Evolutionary conservation across 2,888 invertebrate genomes (phyloP), one percentile per base, ranked within the genome.

Genomic region (Hyalella azteca): DNA sequence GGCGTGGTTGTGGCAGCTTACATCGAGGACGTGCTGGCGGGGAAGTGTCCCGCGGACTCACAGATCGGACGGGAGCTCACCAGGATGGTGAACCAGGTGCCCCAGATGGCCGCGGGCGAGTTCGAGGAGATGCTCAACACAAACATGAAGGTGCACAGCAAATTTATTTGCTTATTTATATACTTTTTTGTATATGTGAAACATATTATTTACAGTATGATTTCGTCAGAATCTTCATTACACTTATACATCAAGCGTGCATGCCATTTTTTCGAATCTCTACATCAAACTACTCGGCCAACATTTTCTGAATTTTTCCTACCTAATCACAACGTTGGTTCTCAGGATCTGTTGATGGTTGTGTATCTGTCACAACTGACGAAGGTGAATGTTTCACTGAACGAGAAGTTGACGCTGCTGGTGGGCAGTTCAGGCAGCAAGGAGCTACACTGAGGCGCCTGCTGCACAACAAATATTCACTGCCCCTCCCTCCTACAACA

Each of bases 81-180:
- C 86, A 94, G 96, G 89, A 92, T 98, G 88, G 94, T 97, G 54
- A 93, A 95, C 89, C 93, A 94, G 22, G 95, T 97, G 84, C 97
- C 97, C 73, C 94, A 94, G 87, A 95, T 98, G 91, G 92, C 92
- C 36, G 91, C 92, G 79, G 95, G 96, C 87, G 93, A 96, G 87
- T 96, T 98, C 88, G 95, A 96, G 50, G 93, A 94, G 86, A 95
- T 98, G 93, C 93, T 98, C 88, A 97, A 97, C 88, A 93, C 96
- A 86, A 95, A 96, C 87, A 94, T 98, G 88, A 97, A 98, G 89
- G 91, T 91, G 86, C 0, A n/a, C n/a, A n/a, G n/a, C n/a, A n/a
- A n/a, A n/a, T n/a, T n/a, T n/a, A n/a, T n/a, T n/a, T n/a, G n/a
- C n/a, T n/a, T n/a, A n/a, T n/a, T n/a, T n/a, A n/a, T n/a, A n/a